Evolutionary conservation across 2,888 invertebrate species (phyloP), one percentile per base, ranked within the genome.

Genomic region (Gymnosoma rotundatum): DNA sequence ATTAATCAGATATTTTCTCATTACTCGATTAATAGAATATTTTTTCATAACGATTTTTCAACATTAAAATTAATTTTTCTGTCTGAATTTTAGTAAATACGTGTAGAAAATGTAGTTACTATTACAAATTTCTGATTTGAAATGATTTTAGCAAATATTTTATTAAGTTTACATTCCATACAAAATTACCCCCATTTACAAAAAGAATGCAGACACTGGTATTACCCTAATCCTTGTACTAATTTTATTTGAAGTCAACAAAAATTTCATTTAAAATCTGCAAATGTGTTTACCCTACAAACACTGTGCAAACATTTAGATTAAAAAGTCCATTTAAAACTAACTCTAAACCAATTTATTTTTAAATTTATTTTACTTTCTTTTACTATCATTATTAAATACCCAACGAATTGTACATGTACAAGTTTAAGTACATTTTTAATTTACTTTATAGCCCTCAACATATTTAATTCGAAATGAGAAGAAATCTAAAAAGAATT

Each of bases 401-500:
- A 14, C 14, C 50, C 5, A 76, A 48, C 58, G 38, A 50, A 36
- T 60, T 76, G 60, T 42, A 76, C 76, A 67, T 76, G 60, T 60
- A 38, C 20, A 64, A 56, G 45, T 66, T 48, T 76, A 69, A 69
- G 61, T 20, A 56, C 63, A 45, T 52, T 78, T 78, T 78, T 78
- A 78, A 78, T 78, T 78, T 78, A 78, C 70, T 70, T 70, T 60
- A 78, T 63, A 63, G 70, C 70, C n/a, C 50, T 78, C 64, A 56
- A 78, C 18, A 38, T 56, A 79, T 79, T 72, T 79, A 66, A 50
- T 66, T 60, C 20, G 10, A 63, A 21, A 54, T 38, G 60, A 16
- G 58, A 76, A 52, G 7, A 16, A 25, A 54, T 16, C 36, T 54
- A 25, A 25, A 48, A 60, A 36, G 16, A 66, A 7, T 0, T 14